A percentile compares a stretch with the other conserved stretches of the same genome.
These are phyloP conservation scores for Rhinopithecus roxellana DNA, from an alignment of 2,113 vertebrate genomes.

Conservation along the genomic window DNA sequence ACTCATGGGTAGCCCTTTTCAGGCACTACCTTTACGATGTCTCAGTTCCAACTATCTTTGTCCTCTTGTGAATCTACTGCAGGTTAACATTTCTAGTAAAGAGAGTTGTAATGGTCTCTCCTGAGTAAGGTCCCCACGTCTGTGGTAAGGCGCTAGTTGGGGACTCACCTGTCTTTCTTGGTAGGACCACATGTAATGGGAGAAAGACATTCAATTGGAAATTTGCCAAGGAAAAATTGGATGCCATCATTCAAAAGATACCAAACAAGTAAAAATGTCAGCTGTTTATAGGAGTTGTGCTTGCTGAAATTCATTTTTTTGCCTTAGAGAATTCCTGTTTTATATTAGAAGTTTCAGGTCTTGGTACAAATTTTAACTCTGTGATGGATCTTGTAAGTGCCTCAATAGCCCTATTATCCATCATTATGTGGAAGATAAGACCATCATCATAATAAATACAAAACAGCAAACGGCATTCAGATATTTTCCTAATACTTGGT, in stretches of 20 bases:
- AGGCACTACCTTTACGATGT: background rate
- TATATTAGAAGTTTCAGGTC: background rate
- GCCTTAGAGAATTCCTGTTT: background rate
- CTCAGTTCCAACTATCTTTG: background rate
- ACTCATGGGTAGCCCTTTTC: background rate
- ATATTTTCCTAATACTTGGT: background rate
- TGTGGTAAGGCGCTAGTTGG: background rate
- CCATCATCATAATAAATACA: background rate
- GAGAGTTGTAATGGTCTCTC: background rate
- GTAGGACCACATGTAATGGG: background rate
- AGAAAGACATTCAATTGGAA: background rate
- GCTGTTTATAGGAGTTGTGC: background rate
- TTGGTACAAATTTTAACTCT: background rate
- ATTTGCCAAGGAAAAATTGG: background rate
- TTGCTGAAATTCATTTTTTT: background rate
- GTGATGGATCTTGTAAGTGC: background rate
- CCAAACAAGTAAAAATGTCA: background rate
- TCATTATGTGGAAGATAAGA: background rate
- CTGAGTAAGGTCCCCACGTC: background rate
- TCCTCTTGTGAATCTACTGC: background rate
- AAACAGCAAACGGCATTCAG: background rate
- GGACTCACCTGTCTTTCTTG: background rate
- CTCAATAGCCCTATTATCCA: background rate
- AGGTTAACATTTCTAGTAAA: background rate
- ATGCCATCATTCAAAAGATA: background rate